Evolutionary conservation across 1,140 invertebrate species (phyloP).

Genomic region (Halictus rubicundus): DNA sequence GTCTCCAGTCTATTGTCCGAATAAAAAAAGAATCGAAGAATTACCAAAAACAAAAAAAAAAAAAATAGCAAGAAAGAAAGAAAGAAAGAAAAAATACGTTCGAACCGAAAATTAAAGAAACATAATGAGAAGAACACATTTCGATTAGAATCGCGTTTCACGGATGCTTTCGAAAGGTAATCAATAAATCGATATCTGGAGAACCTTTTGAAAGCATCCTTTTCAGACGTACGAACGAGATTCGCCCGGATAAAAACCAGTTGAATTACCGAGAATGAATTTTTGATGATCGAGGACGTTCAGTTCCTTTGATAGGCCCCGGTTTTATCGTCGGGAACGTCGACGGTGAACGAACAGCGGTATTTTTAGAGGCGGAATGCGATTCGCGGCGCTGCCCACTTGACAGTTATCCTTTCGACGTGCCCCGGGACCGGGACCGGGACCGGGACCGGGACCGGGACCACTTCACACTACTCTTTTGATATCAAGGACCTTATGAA

Average conservation of each 20-base stretch:
- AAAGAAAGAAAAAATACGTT: too few species aligned
- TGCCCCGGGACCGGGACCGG: constrained; percentile 25
- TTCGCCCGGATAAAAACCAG: neutral
- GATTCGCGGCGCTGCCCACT: constrained; percentile 19
- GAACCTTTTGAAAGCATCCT: constrained; percentile 79
- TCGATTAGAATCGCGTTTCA: constrained; percentile 11
- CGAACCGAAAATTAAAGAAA: neutral
- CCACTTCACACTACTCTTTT: constrained; percentile 27
- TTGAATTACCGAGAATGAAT: constrained; percentile 1
- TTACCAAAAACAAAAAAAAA: neutral
- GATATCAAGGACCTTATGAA: constrained; percentile 29
- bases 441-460: too few species aligned
- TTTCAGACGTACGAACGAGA: neutral
- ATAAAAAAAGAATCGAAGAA: neutral
- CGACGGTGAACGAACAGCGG: constrained; percentile 10
- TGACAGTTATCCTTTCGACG: constrained; percentile 33
- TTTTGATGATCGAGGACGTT: neutral
- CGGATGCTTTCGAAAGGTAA: constrained; percentile 81
- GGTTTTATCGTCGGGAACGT: constrained; percentile 4
- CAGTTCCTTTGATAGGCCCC: neutral
- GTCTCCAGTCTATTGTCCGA: neutral
- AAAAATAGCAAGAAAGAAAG: neutral
- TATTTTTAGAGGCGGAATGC: constrained; percentile 25
- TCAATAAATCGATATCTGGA: constrained; percentile 64
- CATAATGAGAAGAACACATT: neutral